These are phyloP conservation scores for Arge pagana DNA, from an alignment of 2,888 invertebrate species.

Conservation along the genomic window DNA sequence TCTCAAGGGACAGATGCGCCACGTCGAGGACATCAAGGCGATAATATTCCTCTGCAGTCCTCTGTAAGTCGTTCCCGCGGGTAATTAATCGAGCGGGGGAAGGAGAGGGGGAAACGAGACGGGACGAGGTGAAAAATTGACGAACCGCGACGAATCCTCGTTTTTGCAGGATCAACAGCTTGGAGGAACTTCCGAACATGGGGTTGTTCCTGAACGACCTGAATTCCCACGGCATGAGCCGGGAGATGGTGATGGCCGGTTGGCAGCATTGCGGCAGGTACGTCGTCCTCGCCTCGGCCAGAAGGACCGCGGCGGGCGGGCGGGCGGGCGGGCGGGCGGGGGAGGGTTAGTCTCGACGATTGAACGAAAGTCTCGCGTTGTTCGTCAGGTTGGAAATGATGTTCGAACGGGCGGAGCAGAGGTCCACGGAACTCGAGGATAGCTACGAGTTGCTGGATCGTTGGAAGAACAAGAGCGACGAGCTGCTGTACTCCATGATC, in stretches of 20 bases:
- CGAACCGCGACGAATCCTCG: conserved; percentile 5
- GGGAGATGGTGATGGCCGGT: conserved; percentile 80
- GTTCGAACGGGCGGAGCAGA: conserved; percentile 81
- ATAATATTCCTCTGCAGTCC: conserved; percentile 88
- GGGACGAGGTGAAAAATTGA: background rate
- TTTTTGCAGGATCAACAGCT: conserved; percentile 74
- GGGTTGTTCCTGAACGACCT: conserved; percentile 82
- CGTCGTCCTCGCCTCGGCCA: too few species aligned
- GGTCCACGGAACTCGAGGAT: conserved; percentile 78
- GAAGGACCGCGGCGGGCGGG: background rate
- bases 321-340: too few species aligned
- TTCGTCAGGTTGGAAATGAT: conserved; percentile 71
- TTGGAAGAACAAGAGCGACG: conserved; percentile 86
- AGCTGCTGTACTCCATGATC: conserved; percentile 89
- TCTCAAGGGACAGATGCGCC: conserved; percentile 85
- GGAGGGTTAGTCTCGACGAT: too few species aligned
- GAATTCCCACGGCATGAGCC: conserved; percentile 82
- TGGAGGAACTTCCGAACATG: conserved; percentile 80
- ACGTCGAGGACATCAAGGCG: conserved; percentile 77
- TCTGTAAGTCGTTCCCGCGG: too few species aligned
- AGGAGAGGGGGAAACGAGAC: too few species aligned
- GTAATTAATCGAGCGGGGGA: background rate
- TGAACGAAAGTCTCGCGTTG: too few species aligned
- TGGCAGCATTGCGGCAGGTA: conserved; percentile 84
- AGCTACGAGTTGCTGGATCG: conserved; percentile 78